Evolutionary conservation across 2,888 invertebrate species (phyloP), one percentile per base, ranked within the genome.

Genomic region (Coecobrya sp.): DNA sequence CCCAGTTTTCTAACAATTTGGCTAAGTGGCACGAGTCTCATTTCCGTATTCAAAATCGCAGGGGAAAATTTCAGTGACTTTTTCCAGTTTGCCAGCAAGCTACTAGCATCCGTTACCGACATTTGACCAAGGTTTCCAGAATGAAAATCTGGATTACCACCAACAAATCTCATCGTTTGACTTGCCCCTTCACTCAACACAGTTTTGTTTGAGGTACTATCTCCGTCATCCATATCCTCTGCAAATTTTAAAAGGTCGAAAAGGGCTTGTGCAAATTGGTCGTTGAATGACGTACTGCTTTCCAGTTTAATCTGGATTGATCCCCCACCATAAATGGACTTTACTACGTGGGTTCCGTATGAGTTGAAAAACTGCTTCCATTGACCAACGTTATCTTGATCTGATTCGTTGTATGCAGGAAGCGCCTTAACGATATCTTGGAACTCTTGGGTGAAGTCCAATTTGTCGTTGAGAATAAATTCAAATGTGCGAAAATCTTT

Each of bases 271-370:
- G 55, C 42, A 16, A 91, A 30, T 3, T 92, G 45, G 0, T 7
- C 7, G 19, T 68, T 45, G 22, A 59, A 91, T 3, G 82, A 30
- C 16, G 52, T n/a, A 10, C 85, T 42, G n/a, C 65, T 91, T 13
- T 49, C 22, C 2, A 93, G 16, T 11, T 49, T 5, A 59, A 93
- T 86, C 85, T 88, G 82, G 27, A 93, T 91, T 0, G 82, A 27
- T 0, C 93, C 93, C 0, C 93, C 93, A 8, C 93, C 92, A 76
- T 92, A 62, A 8, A 70, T 70, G 0, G 92, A 86, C 22, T 87
- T 73, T 0, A 93, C 93, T 0, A 93, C 93, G 65, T 93, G 93
- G 30, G 93, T 93, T 19, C 93, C 93, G 73, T 90, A 93, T 16
- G 81, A 65, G 25, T 85, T 52, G 30, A 93, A 93, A 81, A 93